A percentile compares a stretch with the other conserved stretches of the same genome.
These are phyloP conservation scores for Amphipoea oculea DNA, from an alignment of 2,888 invertebrate genomes.

Conservation along the genomic window DNA sequence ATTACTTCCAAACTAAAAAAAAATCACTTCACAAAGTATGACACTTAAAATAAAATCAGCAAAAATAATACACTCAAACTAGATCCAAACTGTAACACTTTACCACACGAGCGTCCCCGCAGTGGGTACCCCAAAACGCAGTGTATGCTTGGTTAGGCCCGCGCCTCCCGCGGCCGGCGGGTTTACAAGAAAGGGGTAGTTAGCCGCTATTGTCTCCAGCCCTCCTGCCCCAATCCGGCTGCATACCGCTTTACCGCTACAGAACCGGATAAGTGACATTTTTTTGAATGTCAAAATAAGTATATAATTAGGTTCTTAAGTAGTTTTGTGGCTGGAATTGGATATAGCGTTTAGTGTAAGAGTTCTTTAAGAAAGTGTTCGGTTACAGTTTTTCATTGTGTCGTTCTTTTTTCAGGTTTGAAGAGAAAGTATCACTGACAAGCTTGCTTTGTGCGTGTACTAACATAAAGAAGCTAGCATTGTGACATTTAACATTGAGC, in stretches of 20 bases:
- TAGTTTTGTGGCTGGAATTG: constrained; percentile 64
- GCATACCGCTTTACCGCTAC: constrained; percentile 66
- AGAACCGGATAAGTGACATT: constrained; percentile 78
- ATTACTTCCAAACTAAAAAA: background rate
- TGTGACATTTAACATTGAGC: background rate
- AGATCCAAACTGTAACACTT: constrained; percentile 48
- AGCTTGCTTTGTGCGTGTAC: background rate
- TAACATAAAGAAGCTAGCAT: too few species aligned
- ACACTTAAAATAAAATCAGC: background rate
- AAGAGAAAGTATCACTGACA: background rate
- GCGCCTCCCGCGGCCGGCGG: constrained; percentile 83
- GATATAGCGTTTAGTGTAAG: constrained; percentile 57
- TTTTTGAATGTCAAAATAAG: constrained; percentile 69
- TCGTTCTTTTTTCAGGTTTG: background rate
- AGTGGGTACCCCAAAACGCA: constrained; percentile 85
- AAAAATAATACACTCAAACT: constrained; percentile 12
- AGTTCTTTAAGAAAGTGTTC: constrained; percentile 16
- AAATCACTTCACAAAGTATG: background rate
- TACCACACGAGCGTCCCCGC: constrained; percentile 75
- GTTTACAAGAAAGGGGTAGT: constrained; percentile 90
- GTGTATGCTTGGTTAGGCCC: constrained; percentile 89
- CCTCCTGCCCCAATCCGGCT: constrained; percentile 81
- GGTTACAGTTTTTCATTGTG: constrained; percentile 20
- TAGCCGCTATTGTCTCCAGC: constrained; percentile 89
- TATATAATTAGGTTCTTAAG: constrained; percentile 68